These are phyloP conservation scores for Melipona quadrifasciata DNA, from an alignment of 1,140 invertebrate species.

Conservation along the genomic window DNA sequence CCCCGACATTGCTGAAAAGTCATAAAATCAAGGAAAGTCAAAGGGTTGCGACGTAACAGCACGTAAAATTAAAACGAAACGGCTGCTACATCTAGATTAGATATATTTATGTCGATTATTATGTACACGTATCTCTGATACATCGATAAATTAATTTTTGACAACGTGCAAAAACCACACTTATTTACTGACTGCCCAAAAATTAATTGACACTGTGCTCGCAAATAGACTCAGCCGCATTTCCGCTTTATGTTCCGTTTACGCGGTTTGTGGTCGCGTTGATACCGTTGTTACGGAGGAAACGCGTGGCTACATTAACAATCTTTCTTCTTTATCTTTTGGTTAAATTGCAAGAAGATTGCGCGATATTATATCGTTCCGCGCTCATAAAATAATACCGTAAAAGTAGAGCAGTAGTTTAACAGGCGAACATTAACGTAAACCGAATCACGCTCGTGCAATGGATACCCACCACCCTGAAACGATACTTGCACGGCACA, in stretches of 20 bases:
- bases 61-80: not conserved
- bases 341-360: not conserved
- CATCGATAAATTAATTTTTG: too few species aligned
- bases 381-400: not conserved
- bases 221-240: slow-evolving; percentile 1
- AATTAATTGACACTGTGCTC: not conserved
- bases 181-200: not conserved
- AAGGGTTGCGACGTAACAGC: not conserved
- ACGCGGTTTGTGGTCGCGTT: slow-evolving; percentile 15
- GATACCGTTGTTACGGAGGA: slow-evolving; percentile 32
- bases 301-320: not conserved
- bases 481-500: not conserved
- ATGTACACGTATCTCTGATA: not conserved
- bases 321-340: slow-evolving; percentile 18
- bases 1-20: not conserved
- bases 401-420: not conserved
- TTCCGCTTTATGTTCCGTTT: slow-evolving; percentile 20
- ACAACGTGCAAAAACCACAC: not conserved
- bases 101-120: not conserved
- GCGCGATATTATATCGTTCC: not conserved
- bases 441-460: not conserved
- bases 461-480: not conserved
- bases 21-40: too few species aligned
- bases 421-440: not conserved
- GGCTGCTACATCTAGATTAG: too few species aligned